Percentiles rank a stretch among this genome's conserved stretches.
These are phyloP conservation scores for Melanostigma gelatinosum DNA, from an alignment of 2,113 vertebrate genomes.

Conservation along the genomic window DNA sequence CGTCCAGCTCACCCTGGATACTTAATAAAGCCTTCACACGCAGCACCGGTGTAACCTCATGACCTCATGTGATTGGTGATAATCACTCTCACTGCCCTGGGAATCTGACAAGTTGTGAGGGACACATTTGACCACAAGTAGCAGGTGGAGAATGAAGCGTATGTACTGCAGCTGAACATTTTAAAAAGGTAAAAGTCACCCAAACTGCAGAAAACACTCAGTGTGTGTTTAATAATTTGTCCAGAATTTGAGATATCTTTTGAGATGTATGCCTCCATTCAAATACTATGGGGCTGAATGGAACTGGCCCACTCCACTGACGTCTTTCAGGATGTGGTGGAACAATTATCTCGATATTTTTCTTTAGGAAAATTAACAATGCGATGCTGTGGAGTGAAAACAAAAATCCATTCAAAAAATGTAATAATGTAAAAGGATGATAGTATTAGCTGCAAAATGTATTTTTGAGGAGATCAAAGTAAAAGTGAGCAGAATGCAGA, in stretches of 20 bases:
- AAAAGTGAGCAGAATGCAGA: background rate
- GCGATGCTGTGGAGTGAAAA: background rate
- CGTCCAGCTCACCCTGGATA: constrained; percentile 66
- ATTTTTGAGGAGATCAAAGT: background rate
- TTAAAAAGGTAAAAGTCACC: background rate
- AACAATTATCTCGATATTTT: background rate
- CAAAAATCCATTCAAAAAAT: background rate
- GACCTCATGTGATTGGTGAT: constrained; percentile 14
- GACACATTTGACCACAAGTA: background rate
- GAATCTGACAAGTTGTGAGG: background rate
- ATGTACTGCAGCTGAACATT: background rate
- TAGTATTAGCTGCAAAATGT: background rate
- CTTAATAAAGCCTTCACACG: constrained; percentile 49
- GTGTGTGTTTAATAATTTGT: background rate
- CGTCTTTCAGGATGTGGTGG: background rate
- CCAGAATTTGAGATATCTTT: background rate
- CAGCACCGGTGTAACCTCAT: constrained; percentile 22
- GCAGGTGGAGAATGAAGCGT: background rate
- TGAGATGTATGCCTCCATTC: background rate
- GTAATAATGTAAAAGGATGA: background rate
- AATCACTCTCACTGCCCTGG: constrained; percentile 4
- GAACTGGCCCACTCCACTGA: background rate
- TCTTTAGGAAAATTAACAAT: background rate
- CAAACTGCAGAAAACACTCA: background rate
- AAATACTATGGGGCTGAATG: background rate